Base-by-base conservation (phyloP, 2,113 vertebrate genomes). In the Psophia crepitans region DNA sequence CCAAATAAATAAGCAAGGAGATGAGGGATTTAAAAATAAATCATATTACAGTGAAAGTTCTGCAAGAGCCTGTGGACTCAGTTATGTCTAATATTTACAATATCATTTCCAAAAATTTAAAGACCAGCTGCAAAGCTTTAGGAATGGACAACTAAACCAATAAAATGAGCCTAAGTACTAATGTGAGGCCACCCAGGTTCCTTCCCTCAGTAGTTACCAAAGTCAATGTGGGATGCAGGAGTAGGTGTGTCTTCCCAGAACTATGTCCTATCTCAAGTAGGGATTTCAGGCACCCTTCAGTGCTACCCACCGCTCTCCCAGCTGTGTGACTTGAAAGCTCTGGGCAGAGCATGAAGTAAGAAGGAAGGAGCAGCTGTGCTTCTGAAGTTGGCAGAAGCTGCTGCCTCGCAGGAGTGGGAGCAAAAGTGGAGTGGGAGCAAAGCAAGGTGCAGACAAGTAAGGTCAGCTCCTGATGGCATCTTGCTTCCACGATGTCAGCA, bases 51-150 rank as follows among this genome's bases (percentile, higher is more conserved):
- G 26, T 49, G 49, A 92, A 84, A 94, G 58, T 14, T 37, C 44
- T 73, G 32, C 53, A 89, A 91, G 44, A 89, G 49, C 10, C 81
- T 58, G 23, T 69, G 37, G 53, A 70, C 41, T 56, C 58, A 43
- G 41, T 80, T 89, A 83, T 85, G 93, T 96, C 69, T 80, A 63
- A 35, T 91, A 97, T 91, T 91, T 97, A 85, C 76, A 89, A 75
- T 74, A 91, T 13, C 28, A 89, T 87, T 92, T 94, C 91, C 58
- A 92, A 91, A 93, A 92, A 79, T 73, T 61, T 87, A 46, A 91
- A 90, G 70, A 79, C 80, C 93, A 97, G 77, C 93, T 90, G 92
- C 74, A 93, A 94, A 87, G 65, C 24, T 92, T 91, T 85, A 87
- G 54, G 61, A 93, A 79, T 41, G 64, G 89, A 92, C 73, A 95